A percentile compares a stretch with the other conserved stretches of the same genome.
phyloP scores from a whole-genome alignment of 2,888 invertebrate species.

The Ommatoiulus sabulosus region DNA sequence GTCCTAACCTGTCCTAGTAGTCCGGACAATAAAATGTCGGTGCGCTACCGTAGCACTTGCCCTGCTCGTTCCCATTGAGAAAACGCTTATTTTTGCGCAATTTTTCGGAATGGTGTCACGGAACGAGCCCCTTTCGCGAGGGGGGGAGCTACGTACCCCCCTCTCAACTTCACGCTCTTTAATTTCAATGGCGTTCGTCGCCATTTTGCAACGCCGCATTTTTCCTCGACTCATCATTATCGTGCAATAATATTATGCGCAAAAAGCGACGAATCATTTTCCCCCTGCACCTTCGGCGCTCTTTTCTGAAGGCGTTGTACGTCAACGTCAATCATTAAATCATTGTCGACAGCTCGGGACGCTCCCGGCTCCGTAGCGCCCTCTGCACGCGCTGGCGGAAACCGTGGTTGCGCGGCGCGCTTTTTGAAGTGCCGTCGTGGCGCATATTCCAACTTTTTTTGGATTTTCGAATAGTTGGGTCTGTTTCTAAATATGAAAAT shows the following conservation, averaged over 20 bases:
- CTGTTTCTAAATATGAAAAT: no score
- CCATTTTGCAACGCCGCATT: not conserved
- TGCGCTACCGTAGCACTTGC: not conserved
- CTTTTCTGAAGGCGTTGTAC: constrained; percentile 42
- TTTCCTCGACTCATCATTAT: constrained; percentile 40
- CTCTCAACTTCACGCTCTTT: not conserved
- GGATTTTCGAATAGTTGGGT: no score
- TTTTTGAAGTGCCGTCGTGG: not conserved
- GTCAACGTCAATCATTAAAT: constrained; percentile 53
- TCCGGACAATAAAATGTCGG: not conserved
- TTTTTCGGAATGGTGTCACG: constrained; percentile 20
- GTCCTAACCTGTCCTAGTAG: not conserved
- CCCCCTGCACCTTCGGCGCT: constrained; percentile 35
- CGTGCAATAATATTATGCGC: constrained; percentile 43
- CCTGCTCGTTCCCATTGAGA: not conserved
- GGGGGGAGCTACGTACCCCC: not conserved
- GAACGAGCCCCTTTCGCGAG: not conserved
- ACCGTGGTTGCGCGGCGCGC: not conserved
- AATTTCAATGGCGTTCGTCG: not conserved
- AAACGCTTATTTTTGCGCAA: not conserved
- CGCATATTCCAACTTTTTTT: no score
- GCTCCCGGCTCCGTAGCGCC: not conserved
- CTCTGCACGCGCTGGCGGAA: not conserved
- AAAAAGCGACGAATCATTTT: constrained; percentile 43
- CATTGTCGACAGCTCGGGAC: constrained; percentile 3